These are phyloP conservation scores for Pagetopsis macropterus DNA, from an alignment of 2,797 vertebrate species.

Conservation along the genomic window DNA sequence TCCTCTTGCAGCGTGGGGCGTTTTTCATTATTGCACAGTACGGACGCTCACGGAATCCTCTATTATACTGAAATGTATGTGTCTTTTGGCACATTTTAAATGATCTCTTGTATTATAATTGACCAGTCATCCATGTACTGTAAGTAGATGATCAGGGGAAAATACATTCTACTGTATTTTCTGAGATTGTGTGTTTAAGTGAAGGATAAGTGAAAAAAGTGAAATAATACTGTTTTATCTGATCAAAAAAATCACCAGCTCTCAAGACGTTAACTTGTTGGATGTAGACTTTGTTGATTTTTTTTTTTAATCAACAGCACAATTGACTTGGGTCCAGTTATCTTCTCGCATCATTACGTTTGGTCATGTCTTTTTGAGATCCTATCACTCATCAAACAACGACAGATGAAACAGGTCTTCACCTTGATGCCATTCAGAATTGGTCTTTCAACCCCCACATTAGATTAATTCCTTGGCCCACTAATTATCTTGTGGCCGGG, in stretches of 20 bases:
- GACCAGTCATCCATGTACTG: background rate
- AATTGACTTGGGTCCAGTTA: constrained; percentile 23
- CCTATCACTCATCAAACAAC: constrained; percentile 46
- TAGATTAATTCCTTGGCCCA: constrained; percentile 31
- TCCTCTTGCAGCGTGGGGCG: constrained; percentile 71
- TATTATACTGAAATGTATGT: constrained; percentile 56
- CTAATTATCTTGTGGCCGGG: constrained; percentile 37
- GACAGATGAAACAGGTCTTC: constrained; percentile 38
- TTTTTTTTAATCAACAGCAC: background rate
- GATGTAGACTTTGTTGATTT: background rate
- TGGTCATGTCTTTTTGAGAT: constrained; percentile 44
- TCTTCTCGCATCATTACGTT: constrained; percentile 58
- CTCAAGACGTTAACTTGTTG: constrained; percentile 4
- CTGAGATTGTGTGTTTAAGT: constrained; percentile 1
- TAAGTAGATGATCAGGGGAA: background rate
- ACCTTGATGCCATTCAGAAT: constrained; percentile 47
- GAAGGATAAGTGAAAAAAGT: constrained; percentile 3
- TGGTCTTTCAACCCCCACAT: constrained; percentile 27
- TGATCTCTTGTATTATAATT: constrained; percentile 3
- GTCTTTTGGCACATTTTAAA: constrained; percentile 14
- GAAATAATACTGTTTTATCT: constrained; percentile 1
- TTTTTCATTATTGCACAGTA: constrained; percentile 74
- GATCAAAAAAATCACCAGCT: constrained; percentile 1
- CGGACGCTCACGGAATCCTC: constrained; percentile 55
- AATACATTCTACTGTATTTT: background rate